Conservation (phyloP, 2,888 invertebrate genomes). For the Micoletzkya japonica region DNA sequence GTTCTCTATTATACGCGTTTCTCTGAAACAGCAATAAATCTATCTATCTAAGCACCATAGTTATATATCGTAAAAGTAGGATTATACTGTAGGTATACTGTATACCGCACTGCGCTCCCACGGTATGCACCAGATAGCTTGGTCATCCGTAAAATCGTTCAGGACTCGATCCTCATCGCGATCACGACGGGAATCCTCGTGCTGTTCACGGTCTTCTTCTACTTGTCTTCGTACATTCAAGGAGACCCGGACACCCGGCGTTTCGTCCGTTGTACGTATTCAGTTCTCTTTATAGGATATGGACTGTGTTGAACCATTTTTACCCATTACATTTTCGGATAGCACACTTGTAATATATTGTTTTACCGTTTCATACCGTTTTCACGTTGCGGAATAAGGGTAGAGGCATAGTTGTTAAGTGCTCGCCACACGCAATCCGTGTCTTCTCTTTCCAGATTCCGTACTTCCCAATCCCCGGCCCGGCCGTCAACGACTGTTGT, state of each 20-base stretch:
- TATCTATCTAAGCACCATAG: no score
- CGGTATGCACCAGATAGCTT: no score
- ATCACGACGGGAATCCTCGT: conserved; percentile 46
- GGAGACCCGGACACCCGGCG: conserved; percentile 49
- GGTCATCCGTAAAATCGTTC: no score
- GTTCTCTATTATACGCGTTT: no score
- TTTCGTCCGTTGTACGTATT: conserved; percentile 53
- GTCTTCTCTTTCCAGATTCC: conserved; percentile 45
- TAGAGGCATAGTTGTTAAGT: no score
- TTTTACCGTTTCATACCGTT: background rate
- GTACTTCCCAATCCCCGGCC: conserved; percentile 46
- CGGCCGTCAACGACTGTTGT: conserved; percentile 51
- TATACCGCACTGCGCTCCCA: no score
- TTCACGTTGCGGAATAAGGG: no score
- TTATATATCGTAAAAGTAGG: no score
- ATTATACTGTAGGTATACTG: no score
- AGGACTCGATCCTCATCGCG: conserved; percentile 36
- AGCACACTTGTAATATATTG: background rate
- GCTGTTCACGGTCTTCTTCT: conserved; percentile 55
- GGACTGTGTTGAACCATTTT: background rate
- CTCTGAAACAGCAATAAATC: no score
- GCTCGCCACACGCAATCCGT: background rate
- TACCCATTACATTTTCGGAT: background rate
- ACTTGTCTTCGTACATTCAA: conserved; percentile 59
- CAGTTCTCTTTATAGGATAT: background rate